Evolutionary conservation across 1,140 invertebrate species (phyloP), one percentile per base, ranked within the genome.

Genomic region (Drosophila orosa): DNA sequence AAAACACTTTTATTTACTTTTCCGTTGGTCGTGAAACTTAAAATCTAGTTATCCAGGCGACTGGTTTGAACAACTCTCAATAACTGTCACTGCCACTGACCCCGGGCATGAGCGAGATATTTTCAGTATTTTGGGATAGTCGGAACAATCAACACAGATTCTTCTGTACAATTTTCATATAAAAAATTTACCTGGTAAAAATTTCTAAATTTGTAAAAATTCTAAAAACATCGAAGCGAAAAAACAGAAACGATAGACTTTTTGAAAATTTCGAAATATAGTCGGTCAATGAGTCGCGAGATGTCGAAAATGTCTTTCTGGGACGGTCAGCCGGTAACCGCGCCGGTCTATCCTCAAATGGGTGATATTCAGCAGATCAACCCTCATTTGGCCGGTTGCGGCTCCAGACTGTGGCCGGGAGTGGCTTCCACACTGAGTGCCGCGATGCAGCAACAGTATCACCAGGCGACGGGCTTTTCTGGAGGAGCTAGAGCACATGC

Each of bases 301-400:
- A 71, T 65, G 60, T 39, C 25, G 40, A 71, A 52, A 35, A 22
- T 67, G 3, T 48, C 55, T 2, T 76, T 76, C 29, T 76, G 71
- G 74, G 33, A 76, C 22, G 72, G 72, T 9, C 72, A 74, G 19
- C 72, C 59, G 5, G 57, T 75, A 22, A 74, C 69, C n/a, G 52
- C 40, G 10, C 68, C 72, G 37, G 37, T 74, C 3, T 75, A 57
- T 35, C 72, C 72, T 0, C 72, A 74, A 15, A 74, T 75, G 59
- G 72, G 59, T 1, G 72, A 75, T 40, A 19, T 55, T 17, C 47
- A 31, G 25, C 47, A 50, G 15, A 12, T 44, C 44, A 35, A 40
- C 22, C 50, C 44, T 8, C 57, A 39, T 22, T 7, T 10, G 1
- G 10, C 56, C 25, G 56, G 39, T 9, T 58, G 27, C 13, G 15